Evolutionary conservation across 2,888 invertebrate species (phyloP).

Genomic region (Drosophila anomalata): DNA sequence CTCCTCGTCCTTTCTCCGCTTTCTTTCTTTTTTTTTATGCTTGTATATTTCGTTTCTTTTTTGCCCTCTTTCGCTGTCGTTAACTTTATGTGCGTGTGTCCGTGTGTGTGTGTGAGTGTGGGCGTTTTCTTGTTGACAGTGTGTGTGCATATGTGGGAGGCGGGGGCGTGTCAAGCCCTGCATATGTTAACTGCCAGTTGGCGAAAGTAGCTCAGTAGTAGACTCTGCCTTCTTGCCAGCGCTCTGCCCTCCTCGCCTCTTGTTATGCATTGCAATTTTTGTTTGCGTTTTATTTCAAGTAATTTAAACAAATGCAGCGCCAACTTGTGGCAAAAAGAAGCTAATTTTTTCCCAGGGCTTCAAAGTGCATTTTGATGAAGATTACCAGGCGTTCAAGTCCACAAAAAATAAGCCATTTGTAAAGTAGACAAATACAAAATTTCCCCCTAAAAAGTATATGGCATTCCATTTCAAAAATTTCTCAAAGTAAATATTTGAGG

Average conservation of each 20-base stretch:
- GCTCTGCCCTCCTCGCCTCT: neutral
- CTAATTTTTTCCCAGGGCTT: conserved; percentile 7
- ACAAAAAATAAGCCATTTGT: conserved; percentile 1
- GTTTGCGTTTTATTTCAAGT: conserved; percentile 62
- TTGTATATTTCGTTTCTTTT: conserved; percentile 7
- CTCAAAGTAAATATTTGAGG: too few species aligned
- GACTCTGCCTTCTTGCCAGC: conserved; percentile 38
- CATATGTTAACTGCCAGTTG: conserved; percentile 60
- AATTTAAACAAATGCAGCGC: conserved; percentile 67
- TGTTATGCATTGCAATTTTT: conserved; percentile 24
- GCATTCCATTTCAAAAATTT: too few species aligned
- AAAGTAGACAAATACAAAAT: neutral
- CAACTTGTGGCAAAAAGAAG: conserved; percentile 12
- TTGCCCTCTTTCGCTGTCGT: conserved; percentile 46
- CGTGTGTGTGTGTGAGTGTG: conserved; percentile 48
- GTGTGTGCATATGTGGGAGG: conserved; percentile 34
- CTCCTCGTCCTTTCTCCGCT: conserved; percentile 26
- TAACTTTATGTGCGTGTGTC: conserved; percentile 56
- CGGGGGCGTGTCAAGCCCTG: conserved; percentile 54
- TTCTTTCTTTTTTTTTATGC: conserved; percentile 16
- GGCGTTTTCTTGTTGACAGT: conserved; percentile 72
- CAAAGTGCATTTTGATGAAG: conserved; percentile 65
- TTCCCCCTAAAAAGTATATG: too few species aligned
- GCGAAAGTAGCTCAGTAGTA: conserved; percentile 68
- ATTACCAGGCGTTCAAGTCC: conserved; percentile 14